Percentiles rank a stretch among this genome's conserved stretches.
Evolutionary conservation across 2,888 invertebrate genomes (phyloP).

Genomic region (Spialia ferax): DNA sequence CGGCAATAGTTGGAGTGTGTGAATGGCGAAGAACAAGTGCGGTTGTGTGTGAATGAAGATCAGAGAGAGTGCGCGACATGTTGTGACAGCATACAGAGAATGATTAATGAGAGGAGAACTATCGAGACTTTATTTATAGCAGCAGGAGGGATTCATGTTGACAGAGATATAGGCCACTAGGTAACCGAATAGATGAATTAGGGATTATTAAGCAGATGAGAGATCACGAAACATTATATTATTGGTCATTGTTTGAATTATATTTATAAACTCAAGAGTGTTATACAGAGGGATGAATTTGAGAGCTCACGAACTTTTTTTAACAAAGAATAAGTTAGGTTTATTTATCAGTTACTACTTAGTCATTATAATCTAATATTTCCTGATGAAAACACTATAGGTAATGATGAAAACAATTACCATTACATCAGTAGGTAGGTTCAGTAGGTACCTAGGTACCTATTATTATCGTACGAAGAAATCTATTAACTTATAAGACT

Average conservation of each 20-base stretch:
- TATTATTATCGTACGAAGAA: no score
- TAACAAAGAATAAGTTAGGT: no score
- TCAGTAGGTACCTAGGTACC: no score
- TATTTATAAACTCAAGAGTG: neutral
- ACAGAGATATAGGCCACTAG: constrained; percentile 73
- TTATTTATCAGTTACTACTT: no score
- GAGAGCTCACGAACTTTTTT: neutral
- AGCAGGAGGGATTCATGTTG: constrained; percentile 64
- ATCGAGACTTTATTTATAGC: constrained; percentile 76
- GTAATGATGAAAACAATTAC: neutral
- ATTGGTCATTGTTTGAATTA: constrained; percentile 3
- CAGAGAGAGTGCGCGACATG: constrained; percentile 74
- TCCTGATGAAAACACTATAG: no score
- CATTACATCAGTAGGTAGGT: no score
- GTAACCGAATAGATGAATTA: constrained; percentile 43
- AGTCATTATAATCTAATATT: no score
- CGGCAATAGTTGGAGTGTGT: constrained; percentile 56
- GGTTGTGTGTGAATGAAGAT: constrained; percentile 56
- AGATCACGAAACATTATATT: neutral
- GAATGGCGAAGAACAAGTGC: constrained; percentile 49
- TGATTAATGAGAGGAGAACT: constrained; percentile 76
- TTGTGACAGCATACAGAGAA: constrained; percentile 74
- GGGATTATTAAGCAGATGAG: constrained; percentile 15
- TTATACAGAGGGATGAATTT: neutral
- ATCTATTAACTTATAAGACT: no score